Evolutionary conservation across 2,797 vertebrate genomes (phyloP), one percentile per base, ranked within the genome.

Genomic region (Cryptoblepharus egeriae): DNA sequence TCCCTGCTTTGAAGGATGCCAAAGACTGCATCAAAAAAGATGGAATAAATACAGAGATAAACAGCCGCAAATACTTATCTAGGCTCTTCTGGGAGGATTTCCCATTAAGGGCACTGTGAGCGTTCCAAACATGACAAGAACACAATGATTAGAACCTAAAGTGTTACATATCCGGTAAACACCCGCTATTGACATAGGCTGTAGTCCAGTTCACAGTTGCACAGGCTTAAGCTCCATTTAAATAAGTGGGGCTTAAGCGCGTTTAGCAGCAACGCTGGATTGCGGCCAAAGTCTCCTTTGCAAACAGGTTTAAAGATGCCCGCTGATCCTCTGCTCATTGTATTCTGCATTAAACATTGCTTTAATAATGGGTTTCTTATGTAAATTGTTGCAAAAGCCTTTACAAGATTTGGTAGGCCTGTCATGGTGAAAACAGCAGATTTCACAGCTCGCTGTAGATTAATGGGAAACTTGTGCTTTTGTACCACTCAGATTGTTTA

Each of bases 161-260:
- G 60, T 58, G 24, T 60, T 77, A 67, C 72, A 39, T 49, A 77
- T 24, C 61, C 45, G 13, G 67, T 83, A 80, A 77, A 87, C n/a
- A 20, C 45, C 61, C 28, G 73, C 55, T 80, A 80, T 77, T 76
- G 42, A 77, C 75, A 81, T 61, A 60, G 61, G 64, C 64, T 37
- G 42, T 64, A 84, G 79, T 84, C 82, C 82, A 75, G 77, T 79
- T 79, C 77, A 79, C 63, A 79, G 63, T 79, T 79, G 69, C 63
- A 79, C 39, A 84, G 2, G 61, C 77, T 74, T 84, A 75, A 84
- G 52, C 71, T 30, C 69, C 71, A 75, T 84, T 84, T 84, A 78
- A 83, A 83, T 78, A 83, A 83, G 75, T 57, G 75, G 63, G 76
- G 75, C 75, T 78, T 83, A 79, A 49, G 18, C 64, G 13, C 61